A percentile compares a stretch with the other conserved stretches of the same genome.
These are phyloP conservation scores for silkworm (Bombyx mori) DNA, from an alignment of 1,140 invertebrate genomes.

Conservation along the genomic window ASM3026992v2 NC_085112.1:5521501-5522000, in stretches of 20 bases:
- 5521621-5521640: conserved; percentile 44
- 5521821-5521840: conserved; percentile 26
- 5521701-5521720: conserved; percentile 31
- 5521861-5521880: conserved; percentile 29
- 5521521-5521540: no score
- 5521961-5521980: no score
- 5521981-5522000: background rate
- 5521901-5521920: conserved; percentile 4
- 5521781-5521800: background rate
- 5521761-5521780: background rate
- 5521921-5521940: conserved; percentile 16
- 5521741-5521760: conserved; percentile 25
- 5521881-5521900: conserved; percentile 4
- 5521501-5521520: no score
- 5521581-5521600: conserved; percentile 33
- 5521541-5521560: no score
- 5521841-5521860: conserved; percentile 23
- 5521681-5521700: conserved; percentile 52
- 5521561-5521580: conserved; percentile 10
- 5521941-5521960: conserved; percentile 9
- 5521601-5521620: conserved; percentile 32
- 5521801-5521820: conserved; percentile 2
- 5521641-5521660: conserved; percentile 51
- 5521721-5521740: conserved; percentile 29
- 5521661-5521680: conserved; percentile 44